A percentile compares a stretch with the other conserved stretches of the same genome.
These are phyloP conservation scores for Gymnoscopelus braueri DNA, from an alignment of 2,797 vertebrate species.

Conservation along the genomic window DNA sequence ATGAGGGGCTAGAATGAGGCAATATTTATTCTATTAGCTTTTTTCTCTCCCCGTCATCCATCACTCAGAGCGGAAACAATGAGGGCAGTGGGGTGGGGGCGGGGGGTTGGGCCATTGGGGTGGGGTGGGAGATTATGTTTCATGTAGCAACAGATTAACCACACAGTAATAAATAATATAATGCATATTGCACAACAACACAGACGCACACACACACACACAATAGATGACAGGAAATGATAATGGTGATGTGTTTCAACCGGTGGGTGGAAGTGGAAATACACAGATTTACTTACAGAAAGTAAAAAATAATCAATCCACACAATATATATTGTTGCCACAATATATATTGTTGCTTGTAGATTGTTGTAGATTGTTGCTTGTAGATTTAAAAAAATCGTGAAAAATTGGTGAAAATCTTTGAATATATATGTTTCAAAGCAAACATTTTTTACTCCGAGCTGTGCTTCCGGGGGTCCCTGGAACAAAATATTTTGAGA, in stretches of 20 bases:
- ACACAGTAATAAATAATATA: background rate
- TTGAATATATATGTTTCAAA: too few species aligned
- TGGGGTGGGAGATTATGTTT: constrained; percentile 16
- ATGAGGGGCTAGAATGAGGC: constrained; percentile 69
- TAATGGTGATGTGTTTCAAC: constrained; percentile 26
- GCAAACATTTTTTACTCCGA: too few species aligned
- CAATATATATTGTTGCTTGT: too few species aligned
- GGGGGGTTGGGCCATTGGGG: constrained; percentile 27
- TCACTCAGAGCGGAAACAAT: constrained; percentile 74
- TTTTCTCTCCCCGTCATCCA: constrained; percentile 70
- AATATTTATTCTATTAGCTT: constrained; percentile 75
- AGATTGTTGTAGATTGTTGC: too few species aligned
- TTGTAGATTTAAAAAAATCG: too few species aligned
- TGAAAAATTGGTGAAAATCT: too few species aligned
- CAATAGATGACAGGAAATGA: constrained; percentile 4
- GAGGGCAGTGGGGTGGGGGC: constrained; percentile 53
- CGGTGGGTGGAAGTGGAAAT: background rate
- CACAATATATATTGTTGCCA: too few species aligned
- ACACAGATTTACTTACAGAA: too few species aligned
- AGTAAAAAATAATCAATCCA: too few species aligned
- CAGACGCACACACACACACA: too few species aligned
- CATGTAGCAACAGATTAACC: constrained; percentile 42
- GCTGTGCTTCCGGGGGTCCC: too few species aligned
- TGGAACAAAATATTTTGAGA: too few species aligned
- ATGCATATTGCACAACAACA: background rate